Base-by-base conservation (phyloP, 2,113 vertebrate genomes). In the Nipponia nippon region DNA sequence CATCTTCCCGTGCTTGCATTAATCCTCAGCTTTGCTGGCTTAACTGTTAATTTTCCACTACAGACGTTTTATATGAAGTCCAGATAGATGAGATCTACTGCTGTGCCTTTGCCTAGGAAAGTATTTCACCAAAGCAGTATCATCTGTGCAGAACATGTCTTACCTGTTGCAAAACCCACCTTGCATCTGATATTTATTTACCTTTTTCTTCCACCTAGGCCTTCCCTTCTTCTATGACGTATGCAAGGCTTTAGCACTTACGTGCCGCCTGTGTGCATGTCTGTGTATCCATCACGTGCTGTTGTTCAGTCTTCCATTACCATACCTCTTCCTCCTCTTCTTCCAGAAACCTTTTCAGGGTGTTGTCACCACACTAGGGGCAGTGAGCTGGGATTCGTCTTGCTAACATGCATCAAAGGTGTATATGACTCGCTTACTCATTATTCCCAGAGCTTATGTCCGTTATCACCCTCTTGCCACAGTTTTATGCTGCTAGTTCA, bases 41-140 rank as follows among this genome's bases (percentile, higher is more conserved):
- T 93, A 89, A 82, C 81, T 91, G 77, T 82, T 87, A 32, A 73
- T 95, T 97, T 94, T 81, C 76, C 77, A 78, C 42, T 30, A 52
- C 67, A 83, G 65, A 52, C 4, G 0, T 66, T 66, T 81, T 75
- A 53, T 66, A 26, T 77, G 76, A 71, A 78, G 88, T 86, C 46
- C 59, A 87, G 53, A 27, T 40, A 77, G 87, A 86, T 63, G 87
- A 73, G 62, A 58, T 65, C 73, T 85, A 40, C 30, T 40, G 81
- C 30, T 13, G 2, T 56, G 30, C 46, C 58, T 94, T 86, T 89
- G 26, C 86, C 85, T 50, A 23, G 78, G 52, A 40, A 77, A 46
- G n/a, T n/a, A 32, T 38, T 71, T 92, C 78, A 77, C 29, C 38
- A 78, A 47, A 75, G 86, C 52, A 70, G 23, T 44, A n/a, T 32